Conservation (phyloP, 2,113 vertebrate genomes). For the Alethe diademata region DNA sequence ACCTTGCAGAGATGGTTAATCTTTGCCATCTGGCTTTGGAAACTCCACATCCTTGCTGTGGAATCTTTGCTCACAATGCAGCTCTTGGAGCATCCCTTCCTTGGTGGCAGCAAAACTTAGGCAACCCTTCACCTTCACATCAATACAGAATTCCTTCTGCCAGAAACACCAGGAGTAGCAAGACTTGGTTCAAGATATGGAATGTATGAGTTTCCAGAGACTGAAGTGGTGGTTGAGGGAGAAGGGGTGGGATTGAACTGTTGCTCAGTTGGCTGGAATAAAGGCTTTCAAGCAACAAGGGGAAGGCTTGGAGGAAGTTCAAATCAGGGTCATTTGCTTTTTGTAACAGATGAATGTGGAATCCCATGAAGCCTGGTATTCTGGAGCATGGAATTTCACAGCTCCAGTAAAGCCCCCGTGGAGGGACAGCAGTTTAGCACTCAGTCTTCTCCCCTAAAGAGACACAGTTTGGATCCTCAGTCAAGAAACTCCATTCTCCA, state of each 20-base stretch:
- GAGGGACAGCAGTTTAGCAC: not conserved
- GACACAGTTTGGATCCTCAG: not conserved
- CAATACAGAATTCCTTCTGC: not conserved
- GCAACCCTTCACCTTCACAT: not conserved
- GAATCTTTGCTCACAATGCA: not conserved
- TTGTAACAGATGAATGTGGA: not conserved
- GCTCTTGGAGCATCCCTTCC: not conserved
- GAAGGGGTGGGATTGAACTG: not conserved
- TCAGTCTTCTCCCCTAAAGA: not conserved
- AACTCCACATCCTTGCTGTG: not conserved
- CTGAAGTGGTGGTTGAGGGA: not conserved
- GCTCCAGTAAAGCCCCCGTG: not conserved
- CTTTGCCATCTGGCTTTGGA: not conserved
- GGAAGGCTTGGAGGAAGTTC: slow-evolving; percentile 29
- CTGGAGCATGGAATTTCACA: not conserved
- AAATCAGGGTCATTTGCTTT: slow-evolving; percentile 29
- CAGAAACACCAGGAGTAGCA: not conserved
- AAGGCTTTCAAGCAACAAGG: not conserved
- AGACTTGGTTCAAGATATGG: not conserved
- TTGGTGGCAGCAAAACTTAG: not conserved
- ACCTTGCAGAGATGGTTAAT: not conserved
- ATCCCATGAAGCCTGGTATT: not conserved
- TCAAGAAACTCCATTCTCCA: not conserved
- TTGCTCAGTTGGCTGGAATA: not conserved
- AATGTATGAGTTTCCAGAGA: not conserved